Evolutionary conservation across 2,113 vertebrate species (phyloP).

Genomic region (Sterrhoptilus dennistouni): DNA sequence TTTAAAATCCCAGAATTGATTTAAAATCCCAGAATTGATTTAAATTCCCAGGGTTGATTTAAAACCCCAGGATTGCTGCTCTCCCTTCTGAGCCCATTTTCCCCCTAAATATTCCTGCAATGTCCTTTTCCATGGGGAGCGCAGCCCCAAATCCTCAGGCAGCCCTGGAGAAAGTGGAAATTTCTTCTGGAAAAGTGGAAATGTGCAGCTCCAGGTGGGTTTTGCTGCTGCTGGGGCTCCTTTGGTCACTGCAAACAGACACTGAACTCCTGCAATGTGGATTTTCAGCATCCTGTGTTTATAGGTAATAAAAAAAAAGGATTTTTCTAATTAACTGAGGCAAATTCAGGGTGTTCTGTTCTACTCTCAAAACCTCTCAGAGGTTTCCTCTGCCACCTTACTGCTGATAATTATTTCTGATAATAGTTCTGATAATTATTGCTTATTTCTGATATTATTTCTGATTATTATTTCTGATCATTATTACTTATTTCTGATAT

Average conservation of each 20-base stretch:
- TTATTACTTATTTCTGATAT: too few relatives aligned
- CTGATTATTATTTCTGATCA: not conserved
- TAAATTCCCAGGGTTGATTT: too few relatives aligned
- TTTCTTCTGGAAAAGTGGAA: too few relatives aligned
- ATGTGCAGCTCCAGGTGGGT: not conserved
- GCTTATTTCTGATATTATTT: too few relatives aligned
- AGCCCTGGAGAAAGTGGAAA: not conserved
- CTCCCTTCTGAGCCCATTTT: not conserved
- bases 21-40: too few relatives aligned
- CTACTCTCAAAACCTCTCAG: not conserved
- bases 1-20: too few relatives aligned
- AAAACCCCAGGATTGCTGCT: not conserved
- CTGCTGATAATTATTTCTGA: too few relatives aligned
- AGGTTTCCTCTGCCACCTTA: not conserved
- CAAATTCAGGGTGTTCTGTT: not conserved
- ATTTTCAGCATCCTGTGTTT: accelerated
- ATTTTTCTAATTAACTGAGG: not conserved
- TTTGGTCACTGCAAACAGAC: not conserved
- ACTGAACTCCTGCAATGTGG: accelerated
- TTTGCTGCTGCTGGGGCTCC: not conserved
- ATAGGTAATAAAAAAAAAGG: not conserved
- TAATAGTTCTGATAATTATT: too few relatives aligned
- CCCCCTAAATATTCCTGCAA: accelerated
- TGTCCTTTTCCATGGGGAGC: not conserved
- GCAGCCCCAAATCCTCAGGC: not conserved